Conservation (phyloP, 1,140 invertebrate genomes). For the Episyrphus balteatus region DNA sequence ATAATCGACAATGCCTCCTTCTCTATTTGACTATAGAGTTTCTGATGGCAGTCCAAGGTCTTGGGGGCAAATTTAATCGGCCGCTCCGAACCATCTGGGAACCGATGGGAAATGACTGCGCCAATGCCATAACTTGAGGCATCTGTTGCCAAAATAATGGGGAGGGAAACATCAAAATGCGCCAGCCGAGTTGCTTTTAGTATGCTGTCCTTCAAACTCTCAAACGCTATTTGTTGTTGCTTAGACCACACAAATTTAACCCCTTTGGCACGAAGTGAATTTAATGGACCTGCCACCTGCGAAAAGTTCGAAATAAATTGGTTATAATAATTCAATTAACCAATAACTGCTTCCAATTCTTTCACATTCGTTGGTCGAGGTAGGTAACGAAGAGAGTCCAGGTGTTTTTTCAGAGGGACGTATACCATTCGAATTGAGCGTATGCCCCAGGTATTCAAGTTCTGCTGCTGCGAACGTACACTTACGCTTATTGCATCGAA, state of each 20-base stretch:
- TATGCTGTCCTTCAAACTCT: slow-evolving; percentile 16
- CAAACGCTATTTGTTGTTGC: slow-evolving; percentile 12
- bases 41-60: slow-evolving; percentile 34
- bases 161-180: slow-evolving; percentile 29
- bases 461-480: background rate
- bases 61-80: slow-evolving; percentile 40
- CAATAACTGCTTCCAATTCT: slow-evolving; percentile 21
- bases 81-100: slow-evolving; percentile 21
- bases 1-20: slow-evolving; percentile 37
- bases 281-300: slow-evolving; percentile 11
- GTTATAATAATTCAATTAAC: slow-evolving; percentile 25
- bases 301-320: slow-evolving; percentile 18
- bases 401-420: slow-evolving; percentile 23
- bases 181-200: slow-evolving; percentile 16
- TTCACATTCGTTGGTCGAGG: slow-evolving; percentile 14
- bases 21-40: slow-evolving; percentile 37
- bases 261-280: slow-evolving; percentile 15
- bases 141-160: slow-evolving; percentile 36
- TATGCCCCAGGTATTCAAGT: background rate
- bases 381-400: slow-evolving; percentile 15
- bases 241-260: slow-evolving; percentile 11
- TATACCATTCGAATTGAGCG: slow-evolving; percentile 17
- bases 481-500: slow-evolving; percentile 3
- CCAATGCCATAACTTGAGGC: too few relatives aligned
- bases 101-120: slow-evolving; percentile 32